Percentiles rank a stretch among this genome's conserved stretches.
These are phyloP conservation scores for Hyposoter dolosus DNA, from an alignment of 2,888 invertebrate genomes.

Conservation along the genomic window DNA sequence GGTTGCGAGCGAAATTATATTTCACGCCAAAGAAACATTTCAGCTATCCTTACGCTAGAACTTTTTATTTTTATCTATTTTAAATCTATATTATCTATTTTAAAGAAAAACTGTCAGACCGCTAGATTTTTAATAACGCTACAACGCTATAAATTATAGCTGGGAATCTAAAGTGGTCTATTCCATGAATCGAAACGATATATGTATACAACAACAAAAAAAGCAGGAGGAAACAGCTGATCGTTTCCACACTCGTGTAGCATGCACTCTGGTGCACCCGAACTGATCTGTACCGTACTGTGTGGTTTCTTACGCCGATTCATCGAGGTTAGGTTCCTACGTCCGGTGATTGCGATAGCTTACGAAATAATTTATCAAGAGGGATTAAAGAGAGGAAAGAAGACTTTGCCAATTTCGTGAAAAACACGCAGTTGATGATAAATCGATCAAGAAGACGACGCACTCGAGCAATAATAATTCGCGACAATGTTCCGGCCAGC, in stretches of 20 bases:
- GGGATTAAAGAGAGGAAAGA: background rate
- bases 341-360: conserved; percentile 24
- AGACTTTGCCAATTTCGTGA: conserved; percentile 3
- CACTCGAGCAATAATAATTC: background rate
- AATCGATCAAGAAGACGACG: conserved; percentile 5
- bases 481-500: conserved; percentile 79
- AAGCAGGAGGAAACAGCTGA: conserved; percentile 36
- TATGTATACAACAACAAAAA: background rate
- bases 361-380: conserved; percentile 21
- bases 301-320: background rate
- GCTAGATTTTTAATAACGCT: too few relatives aligned
- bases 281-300: background rate
- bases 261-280: conserved; percentile 3
- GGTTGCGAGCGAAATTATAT: too few relatives aligned
- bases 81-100: too few relatives aligned
- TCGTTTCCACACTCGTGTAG: background rate
- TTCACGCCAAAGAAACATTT: too few relatives aligned
- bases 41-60: too few relatives aligned
- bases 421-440: conserved; percentile 2
- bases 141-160: too few relatives aligned
- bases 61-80: too few relatives aligned
- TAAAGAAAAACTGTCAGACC: too few relatives aligned
- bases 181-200: background rate
- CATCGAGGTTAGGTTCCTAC: conserved; percentile 6
- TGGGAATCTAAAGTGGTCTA: too few relatives aligned